Conservation (phyloP, 2,888 invertebrate species). For the Tenthredo distinguenda region DNA sequence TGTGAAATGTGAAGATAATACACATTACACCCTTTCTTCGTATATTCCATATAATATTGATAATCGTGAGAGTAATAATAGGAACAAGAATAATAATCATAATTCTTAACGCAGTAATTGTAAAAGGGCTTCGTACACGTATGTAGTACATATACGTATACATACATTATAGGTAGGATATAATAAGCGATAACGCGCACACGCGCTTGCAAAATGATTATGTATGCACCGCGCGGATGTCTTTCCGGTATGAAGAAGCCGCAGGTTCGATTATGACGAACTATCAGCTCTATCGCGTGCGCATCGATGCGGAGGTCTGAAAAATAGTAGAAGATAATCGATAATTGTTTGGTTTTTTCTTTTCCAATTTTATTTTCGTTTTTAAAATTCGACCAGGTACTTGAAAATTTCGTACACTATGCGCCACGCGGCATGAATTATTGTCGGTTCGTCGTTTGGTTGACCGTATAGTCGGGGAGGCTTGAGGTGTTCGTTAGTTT, state of each 20-base stretch:
- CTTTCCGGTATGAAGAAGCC: not conserved
- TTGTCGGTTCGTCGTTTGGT: not conserved
- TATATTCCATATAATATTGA: not conserved
- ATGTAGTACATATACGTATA: no score
- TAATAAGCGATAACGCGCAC: not conserved
- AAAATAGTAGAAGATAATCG: not conserved
- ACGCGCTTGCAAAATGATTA: not conserved
- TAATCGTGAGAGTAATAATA: not conserved
- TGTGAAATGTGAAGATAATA: not conserved
- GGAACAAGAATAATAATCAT: not conserved
- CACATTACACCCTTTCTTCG: no score
- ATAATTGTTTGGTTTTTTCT: not conserved
- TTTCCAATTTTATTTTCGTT: not conserved
- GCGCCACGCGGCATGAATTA: not conserved
- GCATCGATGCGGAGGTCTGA: not conserved
- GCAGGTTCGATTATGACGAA: conserved; percentile 22
- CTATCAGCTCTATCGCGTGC: not conserved
- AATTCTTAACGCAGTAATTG: not conserved
- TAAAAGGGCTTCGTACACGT: not conserved
- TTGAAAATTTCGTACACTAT: not conserved
- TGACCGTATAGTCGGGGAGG: not conserved
- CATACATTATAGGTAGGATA: not conserved
- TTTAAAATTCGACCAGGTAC: not conserved
- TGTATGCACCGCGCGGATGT: conserved; percentile 25
- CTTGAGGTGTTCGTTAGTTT: not conserved